A percentile compares a stretch with the other conserved stretches of the same genome.
These are phyloP conservation scores for Caloenas nicobarica DNA, from an alignment of 2,113 vertebrate species.

Conservation along the genomic window DNA sequence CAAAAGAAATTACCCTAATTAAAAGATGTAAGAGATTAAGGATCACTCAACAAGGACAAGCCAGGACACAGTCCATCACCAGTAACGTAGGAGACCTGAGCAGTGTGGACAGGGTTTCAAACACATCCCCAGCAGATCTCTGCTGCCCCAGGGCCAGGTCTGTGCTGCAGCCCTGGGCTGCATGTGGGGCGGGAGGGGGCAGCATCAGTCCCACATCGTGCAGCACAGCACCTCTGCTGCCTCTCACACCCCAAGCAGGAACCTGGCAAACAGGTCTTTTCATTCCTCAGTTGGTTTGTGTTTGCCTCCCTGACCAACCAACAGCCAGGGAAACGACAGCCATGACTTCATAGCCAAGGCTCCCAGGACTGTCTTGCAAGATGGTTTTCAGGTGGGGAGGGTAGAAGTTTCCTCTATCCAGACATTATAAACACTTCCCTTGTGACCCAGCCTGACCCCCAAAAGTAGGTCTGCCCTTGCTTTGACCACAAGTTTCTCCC, in stretches of 20 bases:
- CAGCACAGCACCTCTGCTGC: background rate
- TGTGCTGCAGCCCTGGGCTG: background rate
- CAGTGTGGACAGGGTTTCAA: background rate
- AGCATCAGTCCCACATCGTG: fast-evolving
- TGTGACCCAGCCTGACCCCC: background rate
- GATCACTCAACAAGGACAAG: background rate
- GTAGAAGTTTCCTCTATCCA: background rate
- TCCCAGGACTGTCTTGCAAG: background rate
- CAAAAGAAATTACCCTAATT: constrained; percentile 27
- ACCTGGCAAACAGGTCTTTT: background rate
- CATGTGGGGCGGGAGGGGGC: background rate
- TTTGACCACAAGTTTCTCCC: background rate
- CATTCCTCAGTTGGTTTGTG: background rate
- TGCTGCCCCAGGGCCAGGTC: fast-evolving
- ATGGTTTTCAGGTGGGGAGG: background rate
- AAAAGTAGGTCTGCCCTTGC: background rate
- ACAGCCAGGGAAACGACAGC: background rate
- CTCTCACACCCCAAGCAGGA: background rate
- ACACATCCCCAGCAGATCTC: background rate
- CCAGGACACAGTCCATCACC: background rate
- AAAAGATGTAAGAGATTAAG: constrained; percentile 27
- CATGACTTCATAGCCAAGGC: fast-evolving
- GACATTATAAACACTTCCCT: background rate
- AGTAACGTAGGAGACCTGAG: background rate
- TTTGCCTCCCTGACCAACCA: no score